Percentiles rank a stretch among this genome's conserved stretches.
These are phyloP conservation scores for Coreius guichenoti DNA, from an alignment of 2,797 vertebrate genomes.

Conservation along the genomic window DNA sequence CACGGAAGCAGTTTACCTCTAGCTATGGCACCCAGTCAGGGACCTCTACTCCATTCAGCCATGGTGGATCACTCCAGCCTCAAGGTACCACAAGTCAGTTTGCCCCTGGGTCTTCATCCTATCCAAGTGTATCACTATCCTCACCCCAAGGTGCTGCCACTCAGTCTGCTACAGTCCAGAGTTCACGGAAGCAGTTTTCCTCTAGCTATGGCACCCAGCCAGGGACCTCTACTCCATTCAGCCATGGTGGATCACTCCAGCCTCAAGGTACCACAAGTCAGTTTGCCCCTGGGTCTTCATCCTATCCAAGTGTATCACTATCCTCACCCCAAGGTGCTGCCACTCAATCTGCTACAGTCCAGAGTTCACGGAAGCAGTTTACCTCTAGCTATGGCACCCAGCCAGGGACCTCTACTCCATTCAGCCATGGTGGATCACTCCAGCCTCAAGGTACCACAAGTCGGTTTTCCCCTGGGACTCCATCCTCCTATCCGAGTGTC, in stretches of 20 bases:
- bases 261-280: neutral
- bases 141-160: neutral
- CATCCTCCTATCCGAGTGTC: neutral
- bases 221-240: neutral
- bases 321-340: neutral
- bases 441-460: neutral
- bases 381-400: neutral
- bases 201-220: neutral
- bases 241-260: neutral
- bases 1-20: neutral
- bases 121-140: no score
- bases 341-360: neutral
- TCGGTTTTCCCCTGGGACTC: neutral
- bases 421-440: neutral
- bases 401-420: neutral
- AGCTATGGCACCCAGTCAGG: neutral
- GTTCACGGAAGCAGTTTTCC: neutral
- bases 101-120: neutral
- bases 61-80: neutral
- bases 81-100: neutral
- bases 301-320: neutral
- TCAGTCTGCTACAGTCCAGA: neutral
- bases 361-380: neutral
- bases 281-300: neutral
- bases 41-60: neutral